Percentiles rank a stretch among this genome's conserved stretches.
Evolutionary conservation across 2,113 vertebrate species (phyloP).

Genomic region (Aix galericulata): DNA sequence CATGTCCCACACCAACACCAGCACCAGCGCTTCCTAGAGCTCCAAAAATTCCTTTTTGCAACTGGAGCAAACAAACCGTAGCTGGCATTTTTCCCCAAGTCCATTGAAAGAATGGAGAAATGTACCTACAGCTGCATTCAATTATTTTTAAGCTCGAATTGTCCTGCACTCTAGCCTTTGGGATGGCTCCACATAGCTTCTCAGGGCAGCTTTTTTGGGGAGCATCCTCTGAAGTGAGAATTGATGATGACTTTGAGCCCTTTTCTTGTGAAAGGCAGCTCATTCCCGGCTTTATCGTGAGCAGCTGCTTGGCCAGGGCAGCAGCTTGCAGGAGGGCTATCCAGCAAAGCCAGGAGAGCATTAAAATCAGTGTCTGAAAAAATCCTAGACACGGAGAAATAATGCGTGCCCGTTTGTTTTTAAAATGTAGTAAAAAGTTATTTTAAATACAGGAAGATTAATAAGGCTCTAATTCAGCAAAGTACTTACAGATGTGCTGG

Average conservation of each 20-base stretch:
- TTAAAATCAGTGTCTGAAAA: background rate
- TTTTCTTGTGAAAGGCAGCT: background rate
- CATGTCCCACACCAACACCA: background rate
- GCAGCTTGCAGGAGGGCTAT: background rate
- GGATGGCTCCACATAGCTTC: background rate
- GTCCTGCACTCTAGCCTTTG: background rate
- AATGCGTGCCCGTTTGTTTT: constrained; percentile 41
- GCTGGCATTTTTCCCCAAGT: constrained; percentile 16
- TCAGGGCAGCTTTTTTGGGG: background rate
- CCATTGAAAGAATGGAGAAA: constrained; percentile 31
- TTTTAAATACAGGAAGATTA: constrained; percentile 58
- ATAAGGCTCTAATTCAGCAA: constrained; percentile 56
- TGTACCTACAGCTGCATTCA: constrained; percentile 27
- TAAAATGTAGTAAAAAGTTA: constrained; percentile 42
- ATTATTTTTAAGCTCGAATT: constrained; percentile 22
- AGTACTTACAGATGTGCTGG: constrained; percentile 49
- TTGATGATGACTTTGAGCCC: background rate
- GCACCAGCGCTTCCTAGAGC: background rate
- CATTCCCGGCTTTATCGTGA: background rate
- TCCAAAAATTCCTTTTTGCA: constrained; percentile 46
- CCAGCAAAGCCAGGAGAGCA: background rate
- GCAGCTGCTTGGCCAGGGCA: constrained; percentile 9
- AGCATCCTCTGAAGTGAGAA: background rate
- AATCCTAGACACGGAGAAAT: background rate
- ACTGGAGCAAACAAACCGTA: background rate